Evolutionary conservation across 1,140 invertebrate species (phyloP), one percentile per base, ranked within the genome.

Genomic region (Drosophila takahashii): DNA sequence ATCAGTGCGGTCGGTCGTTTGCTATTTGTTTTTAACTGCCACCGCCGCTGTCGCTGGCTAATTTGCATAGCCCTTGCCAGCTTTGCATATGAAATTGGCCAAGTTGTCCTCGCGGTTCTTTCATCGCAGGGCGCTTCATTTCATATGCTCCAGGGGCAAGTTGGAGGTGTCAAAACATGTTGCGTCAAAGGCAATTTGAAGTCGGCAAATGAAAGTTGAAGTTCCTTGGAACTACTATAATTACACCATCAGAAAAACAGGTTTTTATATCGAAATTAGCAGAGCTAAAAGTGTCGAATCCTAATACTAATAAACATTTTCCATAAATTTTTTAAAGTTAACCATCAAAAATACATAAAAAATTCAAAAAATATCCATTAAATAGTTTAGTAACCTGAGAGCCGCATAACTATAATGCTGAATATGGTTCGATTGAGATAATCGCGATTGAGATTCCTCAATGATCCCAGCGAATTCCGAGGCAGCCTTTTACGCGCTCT

Each of bases 81-180:
- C 59, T 76, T 65, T 87, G 83, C 83, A 86, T 86, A 86, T 69
- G 41, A 80, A 86, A 86, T 86, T 76, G 70, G 47, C n/a, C 18
- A 32, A 67, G 29, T 37, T 34, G 26, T 52, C 44, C 57, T 44
- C 42, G 36, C 51, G 57, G 39, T 15, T 16, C 70, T 79, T 81
- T 81, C 51, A 74, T 76, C 73, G 45, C 72, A 44, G 11, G 65
- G 79, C 66, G 48, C 62, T 70, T 61, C 45, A 77, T 64, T 69
- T 45, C 59, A 67, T 81, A 81, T 77, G 74, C 69, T 41, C 36
- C 34, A 52, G 29, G 29, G 42, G 26, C 42, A 15, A 45, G 67
- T 44, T 51, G 44, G 47, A 86, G 83, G 81, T 85, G 83, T 86
- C 83, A 86, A 76, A 79, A 81, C 81, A 86, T 81, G 78, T 67